Percentiles rank a stretch among this genome's conserved stretches.
Conservation (phyloP, 2,888 invertebrate species). For the Leucozona laternaria region DNA sequence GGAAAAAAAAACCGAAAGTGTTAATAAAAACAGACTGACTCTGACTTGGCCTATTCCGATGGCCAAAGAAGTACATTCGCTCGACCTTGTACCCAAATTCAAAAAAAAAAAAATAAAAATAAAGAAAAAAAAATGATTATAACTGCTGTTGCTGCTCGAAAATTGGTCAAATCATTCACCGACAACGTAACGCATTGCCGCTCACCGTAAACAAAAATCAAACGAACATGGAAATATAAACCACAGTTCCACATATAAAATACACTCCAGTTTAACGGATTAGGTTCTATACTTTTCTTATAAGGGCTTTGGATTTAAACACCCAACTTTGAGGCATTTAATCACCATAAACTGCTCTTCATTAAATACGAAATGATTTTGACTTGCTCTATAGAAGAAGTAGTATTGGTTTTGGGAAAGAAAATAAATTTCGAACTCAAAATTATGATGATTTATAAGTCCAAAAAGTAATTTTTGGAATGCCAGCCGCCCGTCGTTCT, state of each 20-base stretch:
- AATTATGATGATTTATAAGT: too few relatives aligned
- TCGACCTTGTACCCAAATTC: conserved; percentile 73
- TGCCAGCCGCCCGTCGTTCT: too few relatives aligned
- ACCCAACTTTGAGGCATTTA: too few relatives aligned
- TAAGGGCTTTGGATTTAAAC: not conserved
- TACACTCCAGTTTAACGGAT: not conserved
- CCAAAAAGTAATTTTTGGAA: too few relatives aligned
- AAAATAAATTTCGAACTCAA: too few relatives aligned
- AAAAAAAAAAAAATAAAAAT: conserved; percentile 19
- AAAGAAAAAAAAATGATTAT: conserved; percentile 21
- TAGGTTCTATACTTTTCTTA: not conserved
- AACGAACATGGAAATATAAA: conserved; percentile 65
- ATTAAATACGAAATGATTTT: too few relatives aligned
- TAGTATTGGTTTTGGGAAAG: too few relatives aligned
- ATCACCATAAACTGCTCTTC: too few relatives aligned
- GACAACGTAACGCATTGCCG: conserved; percentile 62
- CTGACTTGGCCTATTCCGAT: conserved; percentile 41
- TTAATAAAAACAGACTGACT: conserved; percentile 42
- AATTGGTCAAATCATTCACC: conserved; percentile 70
- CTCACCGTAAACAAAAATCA: conserved; percentile 57
- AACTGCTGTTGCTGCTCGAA: conserved; percentile 29
- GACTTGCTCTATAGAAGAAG: too few relatives aligned
- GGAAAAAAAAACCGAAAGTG: conserved; percentile 56
- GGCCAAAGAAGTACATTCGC: conserved; percentile 71
- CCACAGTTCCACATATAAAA: not conserved